phyloP scores from a whole-genome alignment of 2,113 vertebrate species.

The Prionailurus bengalensis region DNA sequence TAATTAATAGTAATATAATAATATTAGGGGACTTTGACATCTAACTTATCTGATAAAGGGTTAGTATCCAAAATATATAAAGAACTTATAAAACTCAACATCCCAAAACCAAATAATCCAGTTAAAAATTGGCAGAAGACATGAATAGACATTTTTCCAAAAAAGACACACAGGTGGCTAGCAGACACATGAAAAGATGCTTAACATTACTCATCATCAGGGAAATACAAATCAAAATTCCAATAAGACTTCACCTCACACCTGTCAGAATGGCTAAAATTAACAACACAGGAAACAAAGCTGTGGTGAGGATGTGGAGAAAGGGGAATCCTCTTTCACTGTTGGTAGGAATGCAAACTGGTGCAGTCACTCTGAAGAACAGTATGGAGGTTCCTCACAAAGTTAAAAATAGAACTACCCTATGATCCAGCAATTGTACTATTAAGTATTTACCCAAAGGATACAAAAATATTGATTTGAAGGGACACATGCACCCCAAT shows the following conservation, averaged over 20 bases:
- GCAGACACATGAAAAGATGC: neutral
- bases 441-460: neutral
- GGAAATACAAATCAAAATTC: neutral
- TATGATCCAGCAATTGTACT: neutral
- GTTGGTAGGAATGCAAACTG: neutral
- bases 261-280: neutral
- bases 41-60: no score
- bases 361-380: neutral
- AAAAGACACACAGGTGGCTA: no score
- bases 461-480: neutral
- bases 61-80: no score
- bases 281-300: neutral
- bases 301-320: neutral
- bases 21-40: no score
- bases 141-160: no score
- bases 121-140: no score
- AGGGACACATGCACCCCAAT: neutral
- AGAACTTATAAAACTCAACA: no score
- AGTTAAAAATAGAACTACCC: neutral
- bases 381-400: neutral
- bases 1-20: no score
- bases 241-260: neutral
- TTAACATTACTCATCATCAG: neutral
- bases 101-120: no score
- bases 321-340: neutral